A percentile compares a stretch with the other conserved stretches of the same genome.
Evolutionary conservation across 2,888 invertebrate species (phyloP).

Genomic region (Operophtera brumata): DNA sequence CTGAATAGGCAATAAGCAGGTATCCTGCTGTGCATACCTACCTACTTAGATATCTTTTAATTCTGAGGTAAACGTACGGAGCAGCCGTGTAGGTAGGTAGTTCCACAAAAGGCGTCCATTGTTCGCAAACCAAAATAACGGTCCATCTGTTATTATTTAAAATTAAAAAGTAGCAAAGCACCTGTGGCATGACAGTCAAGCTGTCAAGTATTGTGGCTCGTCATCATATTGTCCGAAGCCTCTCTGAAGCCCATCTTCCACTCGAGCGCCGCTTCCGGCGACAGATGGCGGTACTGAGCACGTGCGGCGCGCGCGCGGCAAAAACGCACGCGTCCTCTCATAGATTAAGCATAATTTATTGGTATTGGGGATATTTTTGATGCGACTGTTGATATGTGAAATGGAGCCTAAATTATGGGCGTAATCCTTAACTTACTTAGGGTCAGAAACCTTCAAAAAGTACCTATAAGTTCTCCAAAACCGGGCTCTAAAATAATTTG

Average conservation of each 20-base stretch:
- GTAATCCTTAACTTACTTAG: background rate
- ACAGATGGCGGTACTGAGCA: slow-evolving; percentile 63
- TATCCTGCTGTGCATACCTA: slow-evolving; percentile 1
- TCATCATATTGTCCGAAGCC: slow-evolving; percentile 57
- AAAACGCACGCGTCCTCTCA: slow-evolving; percentile 44
- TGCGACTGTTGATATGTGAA: slow-evolving; percentile 15
- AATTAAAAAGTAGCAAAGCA: slow-evolving; percentile 30
- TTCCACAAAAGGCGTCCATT: slow-evolving; percentile 23
- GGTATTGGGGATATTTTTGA: slow-evolving; percentile 15
- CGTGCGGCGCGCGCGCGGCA: slow-evolving; percentile 56
- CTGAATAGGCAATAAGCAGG: slow-evolving; percentile 5
- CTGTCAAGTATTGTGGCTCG: slow-evolving; percentile 30
- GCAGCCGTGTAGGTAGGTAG: slow-evolving; percentile 22
- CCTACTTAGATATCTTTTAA: slow-evolving; percentile 5
- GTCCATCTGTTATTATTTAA: slow-evolving; percentile 21
- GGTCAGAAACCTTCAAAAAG: background rate
- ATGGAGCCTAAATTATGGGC: slow-evolving; percentile 11
- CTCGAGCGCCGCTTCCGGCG: slow-evolving; percentile 71
- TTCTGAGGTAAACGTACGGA: slow-evolving; percentile 22
- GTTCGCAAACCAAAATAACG: slow-evolving; percentile 19
- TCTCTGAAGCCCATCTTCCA: slow-evolving; percentile 72
- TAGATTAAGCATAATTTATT: slow-evolving; percentile 48
- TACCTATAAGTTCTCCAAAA: background rate
- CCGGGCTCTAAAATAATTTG: too few species aligned
- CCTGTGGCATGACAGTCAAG: slow-evolving; percentile 45